Conservation (phyloP, 2,113 vertebrate genomes). For the Anolis carolinensis region DNA sequence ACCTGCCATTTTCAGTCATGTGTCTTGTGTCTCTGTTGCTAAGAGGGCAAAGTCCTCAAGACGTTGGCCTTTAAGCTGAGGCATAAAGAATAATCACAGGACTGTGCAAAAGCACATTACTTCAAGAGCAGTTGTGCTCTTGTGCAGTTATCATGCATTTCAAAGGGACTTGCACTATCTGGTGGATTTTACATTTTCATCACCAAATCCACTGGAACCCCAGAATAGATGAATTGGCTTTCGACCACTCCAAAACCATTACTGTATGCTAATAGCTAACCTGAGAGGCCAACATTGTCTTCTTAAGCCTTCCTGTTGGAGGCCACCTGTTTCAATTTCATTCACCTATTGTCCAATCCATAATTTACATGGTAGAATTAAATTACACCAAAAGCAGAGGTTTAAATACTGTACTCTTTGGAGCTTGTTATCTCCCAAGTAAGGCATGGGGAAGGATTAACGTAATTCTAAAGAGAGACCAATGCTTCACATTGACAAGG, state of each 20-base stretch:
- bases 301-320: conserved; percentile 34
- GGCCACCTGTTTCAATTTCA: conserved; percentile 53
- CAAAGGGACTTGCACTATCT: background rate
- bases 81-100: background rate
- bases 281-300: conserved; percentile 23
- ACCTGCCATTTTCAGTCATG: background rate
- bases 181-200: conserved; percentile 26
- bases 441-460: conserved; percentile 43
- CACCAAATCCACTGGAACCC: background rate
- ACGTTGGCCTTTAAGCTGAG: background rate
- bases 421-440: conserved; percentile 22
- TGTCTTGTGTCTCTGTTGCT: background rate
- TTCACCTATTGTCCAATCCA: conserved; percentile 39
- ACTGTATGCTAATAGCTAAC: conserved; percentile 52
- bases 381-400: conserved; percentile 49
- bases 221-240: background rate
- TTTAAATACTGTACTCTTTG: conserved; percentile 56
- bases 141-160: conserved; percentile 6
- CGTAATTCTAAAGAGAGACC: conserved; percentile 30
- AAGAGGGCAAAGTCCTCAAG: background rate
- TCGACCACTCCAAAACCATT: conserved; percentile 42
- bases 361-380: conserved; percentile 48
- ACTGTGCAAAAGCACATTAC: background rate
- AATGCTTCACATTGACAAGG: conserved; percentile 38
- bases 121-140: background rate